These are phyloP conservation scores for Hycleus phaleratus DNA, from an alignment of 1,140 invertebrate genomes.

Conservation along the genomic window DNA sequence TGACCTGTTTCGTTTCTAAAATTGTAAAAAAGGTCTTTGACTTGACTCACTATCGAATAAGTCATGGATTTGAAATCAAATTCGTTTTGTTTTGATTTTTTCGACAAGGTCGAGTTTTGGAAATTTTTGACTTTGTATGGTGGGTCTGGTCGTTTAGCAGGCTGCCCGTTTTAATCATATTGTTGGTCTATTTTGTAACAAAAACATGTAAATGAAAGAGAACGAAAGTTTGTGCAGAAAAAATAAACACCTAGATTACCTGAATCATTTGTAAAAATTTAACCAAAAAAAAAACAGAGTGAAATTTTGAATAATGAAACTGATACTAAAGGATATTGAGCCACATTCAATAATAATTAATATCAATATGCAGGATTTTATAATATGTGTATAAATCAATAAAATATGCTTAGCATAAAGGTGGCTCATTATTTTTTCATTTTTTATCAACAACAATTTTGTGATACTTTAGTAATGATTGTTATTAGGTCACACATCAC, in stretches of 20 bases:
- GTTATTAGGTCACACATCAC: constrained; percentile 40
- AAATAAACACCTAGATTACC: neutral
- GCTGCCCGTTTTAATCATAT: constrained; percentile 15
- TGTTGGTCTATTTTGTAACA: constrained; percentile 12
- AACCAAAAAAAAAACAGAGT: constrained; percentile 31
- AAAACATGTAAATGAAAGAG: neutral
- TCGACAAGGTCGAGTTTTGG: too few relatives aligned
- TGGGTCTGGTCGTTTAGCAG: constrained; percentile 6
- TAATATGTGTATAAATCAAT: constrained; percentile 20
- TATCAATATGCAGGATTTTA: neutral
- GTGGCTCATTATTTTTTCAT: constrained; percentile 40
- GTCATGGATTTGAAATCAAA: too few relatives aligned
- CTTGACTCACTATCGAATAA: too few relatives aligned
- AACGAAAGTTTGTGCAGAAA: neutral
- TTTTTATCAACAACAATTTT: constrained; percentile 42
- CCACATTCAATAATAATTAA: constrained; percentile 22
- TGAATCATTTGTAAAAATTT: constrained; percentile 28
- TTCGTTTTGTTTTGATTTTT: too few relatives aligned
- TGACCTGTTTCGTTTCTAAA: too few relatives aligned
- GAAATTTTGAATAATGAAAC: constrained; percentile 17
- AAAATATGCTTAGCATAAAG: constrained; percentile 29
- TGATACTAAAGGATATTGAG: constrained; percentile 16
- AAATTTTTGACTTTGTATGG: too few relatives aligned
- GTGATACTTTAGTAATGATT: constrained; percentile 44
- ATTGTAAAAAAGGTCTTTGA: too few relatives aligned